Conservation (phyloP, 2,113 vertebrate genomes). For the Bambusicola thoracicus region DNA sequence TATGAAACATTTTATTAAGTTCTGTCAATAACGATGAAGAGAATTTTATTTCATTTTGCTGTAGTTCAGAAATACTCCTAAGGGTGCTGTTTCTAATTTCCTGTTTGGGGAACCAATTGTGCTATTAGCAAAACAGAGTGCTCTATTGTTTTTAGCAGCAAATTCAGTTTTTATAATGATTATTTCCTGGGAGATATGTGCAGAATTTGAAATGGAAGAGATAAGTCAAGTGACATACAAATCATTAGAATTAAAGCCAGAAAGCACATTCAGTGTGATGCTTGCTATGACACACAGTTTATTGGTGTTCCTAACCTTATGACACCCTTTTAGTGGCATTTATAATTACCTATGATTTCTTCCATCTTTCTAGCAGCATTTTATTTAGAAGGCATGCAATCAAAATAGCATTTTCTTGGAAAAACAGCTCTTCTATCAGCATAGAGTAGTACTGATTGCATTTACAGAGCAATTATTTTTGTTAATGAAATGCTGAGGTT, state of each 20-base stretch:
- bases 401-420: neutral
- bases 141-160: constrained; percentile 49
- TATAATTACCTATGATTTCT: constrained; percentile 23
- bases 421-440: neutral
- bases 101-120: constrained; percentile 38
- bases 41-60: constrained; percentile 70
- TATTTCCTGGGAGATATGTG: neutral
- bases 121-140: constrained; percentile 64
- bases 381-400: neutral
- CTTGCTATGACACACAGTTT: constrained; percentile 46
- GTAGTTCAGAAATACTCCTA: constrained; percentile 53
- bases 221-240: constrained; percentile 37
- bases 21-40: constrained; percentile 55
- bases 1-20: constrained; percentile 45
- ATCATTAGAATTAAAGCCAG: constrained; percentile 60
- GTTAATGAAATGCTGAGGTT: constrained; percentile 4
- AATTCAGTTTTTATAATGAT: constrained; percentile 45
- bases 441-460: neutral
- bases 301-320: constrained; percentile 37
- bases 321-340: constrained; percentile 18
- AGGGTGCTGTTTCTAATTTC: constrained; percentile 63
- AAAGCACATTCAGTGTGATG: constrained; percentile 10
- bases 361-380: neutral
- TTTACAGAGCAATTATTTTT: neutral
- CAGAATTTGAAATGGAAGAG: neutral